These are phyloP conservation scores for Lagopus muta DNA, from an alignment of 2,113 vertebrate genomes.

Conservation along the genomic window DNA sequence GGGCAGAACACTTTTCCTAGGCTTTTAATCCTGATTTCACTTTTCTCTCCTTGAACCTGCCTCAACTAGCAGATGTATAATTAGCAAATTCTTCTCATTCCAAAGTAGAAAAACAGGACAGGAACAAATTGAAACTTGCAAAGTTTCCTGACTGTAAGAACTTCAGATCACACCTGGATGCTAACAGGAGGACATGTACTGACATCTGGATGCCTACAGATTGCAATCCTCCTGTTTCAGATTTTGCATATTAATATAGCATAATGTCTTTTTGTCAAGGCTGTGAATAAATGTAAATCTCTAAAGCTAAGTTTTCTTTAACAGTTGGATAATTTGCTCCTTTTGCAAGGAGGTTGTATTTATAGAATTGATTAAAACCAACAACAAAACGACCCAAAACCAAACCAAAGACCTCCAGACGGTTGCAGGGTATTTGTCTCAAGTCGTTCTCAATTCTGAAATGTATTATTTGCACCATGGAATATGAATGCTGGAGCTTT, in stretches of 20 bases:
- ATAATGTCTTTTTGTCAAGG: not conserved
- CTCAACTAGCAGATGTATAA: slow-evolving; percentile 58
- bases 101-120: slow-evolving; percentile 48
- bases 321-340: not conserved
- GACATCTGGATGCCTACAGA: slow-evolving; percentile 22
- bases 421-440: not conserved
- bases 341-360: not conserved
- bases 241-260: not conserved
- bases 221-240: slow-evolving; percentile 23
- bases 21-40: slow-evolving; percentile 11
- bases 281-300: not conserved
- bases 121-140: slow-evolving; percentile 68
- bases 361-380: not conserved
- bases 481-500: slow-evolving; percentile 26
- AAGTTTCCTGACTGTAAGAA: slow-evolving; percentile 42
- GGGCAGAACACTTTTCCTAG: not conserved
- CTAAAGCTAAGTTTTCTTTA: not conserved
- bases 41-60: slow-evolving; percentile 34
- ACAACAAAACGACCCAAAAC: not conserved
- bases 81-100: slow-evolving; percentile 64
- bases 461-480: not conserved
- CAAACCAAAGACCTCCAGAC: not conserved
- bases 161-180: slow-evolving; percentile 48
- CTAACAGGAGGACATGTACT: slow-evolving; percentile 49
- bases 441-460: not conserved